Evolutionary conservation across 2,113 vertebrate genomes (phyloP).

Genomic region (Gasterosteus nipponicus): DNA sequence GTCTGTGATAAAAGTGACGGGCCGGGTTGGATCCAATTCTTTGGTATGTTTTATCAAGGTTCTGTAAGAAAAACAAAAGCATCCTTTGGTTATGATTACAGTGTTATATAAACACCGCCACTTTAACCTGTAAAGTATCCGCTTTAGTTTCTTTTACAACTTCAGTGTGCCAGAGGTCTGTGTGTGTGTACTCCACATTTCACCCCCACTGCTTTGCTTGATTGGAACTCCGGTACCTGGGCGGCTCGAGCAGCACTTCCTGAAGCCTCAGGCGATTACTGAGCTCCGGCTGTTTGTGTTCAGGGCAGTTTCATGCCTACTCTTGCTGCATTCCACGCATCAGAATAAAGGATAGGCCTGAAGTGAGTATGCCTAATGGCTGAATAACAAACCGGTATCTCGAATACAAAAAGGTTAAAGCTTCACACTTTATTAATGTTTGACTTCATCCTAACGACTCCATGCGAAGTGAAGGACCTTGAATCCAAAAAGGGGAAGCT

Average conservation of each 20-base stretch:
- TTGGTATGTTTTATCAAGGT: constrained; percentile 89
- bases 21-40: constrained; percentile 87
- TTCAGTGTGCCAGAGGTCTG: background rate
- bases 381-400: constrained; percentile 3
- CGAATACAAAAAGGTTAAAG: background rate
- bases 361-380: background rate
- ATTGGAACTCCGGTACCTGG: background rate
- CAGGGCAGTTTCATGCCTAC: constrained; percentile 6
- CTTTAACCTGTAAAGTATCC: background rate
- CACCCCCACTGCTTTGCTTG: background rate
- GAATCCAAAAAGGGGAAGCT: background rate
- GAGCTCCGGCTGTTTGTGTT: constrained; percentile 31
- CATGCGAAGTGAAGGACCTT: background rate
- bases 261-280: background rate
- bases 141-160: background rate
- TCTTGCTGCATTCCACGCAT: constrained; percentile 52
- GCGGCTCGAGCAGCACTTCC: background rate
- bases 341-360: constrained; percentile 14
- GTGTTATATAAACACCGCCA: background rate
- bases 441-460: background rate
- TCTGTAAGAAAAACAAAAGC: constrained; percentile 72
- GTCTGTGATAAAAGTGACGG: constrained; percentile 89
- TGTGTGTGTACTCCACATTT: background rate
- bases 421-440: background rate
- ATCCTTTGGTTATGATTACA: background rate